Evolutionary conservation across 2,888 invertebrate species (phyloP).

Genomic region (Ormyrus nitidulus): DNA sequence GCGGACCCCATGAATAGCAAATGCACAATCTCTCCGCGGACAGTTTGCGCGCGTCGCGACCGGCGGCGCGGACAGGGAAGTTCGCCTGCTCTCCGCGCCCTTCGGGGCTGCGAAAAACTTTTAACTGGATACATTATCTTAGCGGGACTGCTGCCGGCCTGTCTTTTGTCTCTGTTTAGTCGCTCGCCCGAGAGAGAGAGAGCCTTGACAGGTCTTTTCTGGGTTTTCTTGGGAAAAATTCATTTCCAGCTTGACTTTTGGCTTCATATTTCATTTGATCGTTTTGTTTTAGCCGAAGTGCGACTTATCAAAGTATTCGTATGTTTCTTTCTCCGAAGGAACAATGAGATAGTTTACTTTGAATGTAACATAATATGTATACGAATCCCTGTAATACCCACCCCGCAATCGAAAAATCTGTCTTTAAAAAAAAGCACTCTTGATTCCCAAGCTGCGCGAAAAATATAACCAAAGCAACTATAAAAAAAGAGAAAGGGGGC

Average conservation of each 20-base stretch:
- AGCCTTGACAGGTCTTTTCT: neutral
- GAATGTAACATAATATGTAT: no score
- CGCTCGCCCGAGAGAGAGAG: no score
- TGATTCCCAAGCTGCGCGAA: no score
- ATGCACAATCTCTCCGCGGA: conserved; percentile 69
- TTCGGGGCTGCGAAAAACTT: conserved; percentile 64
- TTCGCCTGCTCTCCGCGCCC: conserved; percentile 10
- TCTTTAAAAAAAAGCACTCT: no score
- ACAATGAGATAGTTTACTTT: no score
- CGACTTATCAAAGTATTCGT: no score
- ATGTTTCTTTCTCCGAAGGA: no score
- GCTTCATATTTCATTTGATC: no score
- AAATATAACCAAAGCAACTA: neutral
- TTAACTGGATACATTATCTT: conserved; percentile 74
- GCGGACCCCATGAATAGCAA: conserved; percentile 70
- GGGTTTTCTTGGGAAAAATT: neutral
- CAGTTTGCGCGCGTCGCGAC: conserved; percentile 59
- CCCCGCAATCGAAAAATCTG: no score
- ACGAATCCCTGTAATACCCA: no score
- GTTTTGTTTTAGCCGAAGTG: no score
- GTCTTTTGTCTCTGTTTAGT: neutral
- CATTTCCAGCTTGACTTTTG: neutral
- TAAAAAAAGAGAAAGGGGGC: neutral
- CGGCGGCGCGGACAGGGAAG: conserved; percentile 21
- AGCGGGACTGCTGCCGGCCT: conserved; percentile 57